A percentile compares a stretch with the other conserved stretches of the same genome.
Evolutionary conservation across 1,140 invertebrate species (phyloP).

Genomic region (Riptortus pedestris): DNA sequence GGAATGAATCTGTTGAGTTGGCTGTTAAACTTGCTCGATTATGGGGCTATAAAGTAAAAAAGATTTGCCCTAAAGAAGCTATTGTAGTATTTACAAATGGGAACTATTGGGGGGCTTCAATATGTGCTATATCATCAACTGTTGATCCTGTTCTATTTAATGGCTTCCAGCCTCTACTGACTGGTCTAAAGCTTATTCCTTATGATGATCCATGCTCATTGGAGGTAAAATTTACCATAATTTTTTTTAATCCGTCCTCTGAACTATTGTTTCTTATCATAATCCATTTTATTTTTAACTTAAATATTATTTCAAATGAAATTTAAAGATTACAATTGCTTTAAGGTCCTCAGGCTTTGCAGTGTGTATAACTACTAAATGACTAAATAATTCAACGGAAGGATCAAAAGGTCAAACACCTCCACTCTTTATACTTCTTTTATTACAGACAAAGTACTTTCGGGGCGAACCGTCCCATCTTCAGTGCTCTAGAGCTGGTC

Average conservation of each 20-base stretch:
- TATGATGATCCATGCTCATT: conserved; percentile 60
- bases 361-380: no score
- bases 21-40: conserved; percentile 62
- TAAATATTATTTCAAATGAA: no score
- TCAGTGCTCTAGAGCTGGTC: no score
- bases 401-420: no score
- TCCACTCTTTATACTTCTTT: no score
- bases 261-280: no score
- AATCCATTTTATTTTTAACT: no score
- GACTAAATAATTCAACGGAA: no score
- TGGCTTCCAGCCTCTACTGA: conserved; percentile 71
- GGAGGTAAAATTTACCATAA: conserved; percentile 40
- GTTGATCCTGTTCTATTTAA: conserved; percentile 55
- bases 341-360: no score
- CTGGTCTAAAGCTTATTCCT: conserved; percentile 58
- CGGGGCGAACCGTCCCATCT: no score
- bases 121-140: conserved; percentile 68
- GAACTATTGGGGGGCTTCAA: conserved; percentile 75
- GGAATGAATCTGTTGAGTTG: conserved; percentile 70
- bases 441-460: no score
- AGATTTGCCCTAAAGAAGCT: conserved; percentile 56
- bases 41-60: conserved; percentile 72
- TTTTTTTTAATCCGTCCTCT: background rate
- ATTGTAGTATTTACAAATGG: conserved; percentile 61
- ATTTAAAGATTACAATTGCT: no score